phyloP scores from a whole-genome alignment of 2,888 invertebrate species.

The Tholera decimalis region DNA sequence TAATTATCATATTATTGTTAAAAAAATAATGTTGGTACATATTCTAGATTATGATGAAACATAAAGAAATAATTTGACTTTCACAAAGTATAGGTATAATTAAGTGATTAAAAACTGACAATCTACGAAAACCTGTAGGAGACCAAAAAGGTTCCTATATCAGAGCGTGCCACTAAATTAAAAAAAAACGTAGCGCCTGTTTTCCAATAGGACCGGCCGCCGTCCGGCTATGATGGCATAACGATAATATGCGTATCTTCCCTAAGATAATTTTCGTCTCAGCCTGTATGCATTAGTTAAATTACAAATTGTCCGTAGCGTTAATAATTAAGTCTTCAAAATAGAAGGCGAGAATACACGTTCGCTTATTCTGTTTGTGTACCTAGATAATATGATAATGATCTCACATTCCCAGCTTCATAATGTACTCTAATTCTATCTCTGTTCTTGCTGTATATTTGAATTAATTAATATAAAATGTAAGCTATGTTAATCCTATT shows the following conservation, averaged over 20 bases:
- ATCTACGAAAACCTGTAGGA: too few relatives aligned
- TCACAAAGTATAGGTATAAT: too few relatives aligned
- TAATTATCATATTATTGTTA: too few relatives aligned
- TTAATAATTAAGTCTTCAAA: constrained; percentile 22
- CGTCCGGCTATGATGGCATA: too few relatives aligned
- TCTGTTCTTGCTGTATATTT: constrained; percentile 12
- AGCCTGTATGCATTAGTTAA: not conserved
- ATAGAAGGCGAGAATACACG: not conserved
- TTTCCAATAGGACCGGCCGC: not conserved
- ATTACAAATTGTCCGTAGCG: not conserved
- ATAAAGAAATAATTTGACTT: too few relatives aligned
- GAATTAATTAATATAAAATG: constrained; percentile 10
- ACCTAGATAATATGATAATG: constrained; percentile 12
- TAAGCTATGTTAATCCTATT: not conserved
- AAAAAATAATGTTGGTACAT: too few relatives aligned
- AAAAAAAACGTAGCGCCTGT: not conserved
- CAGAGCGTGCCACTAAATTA: too few relatives aligned
- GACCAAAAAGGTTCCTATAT: too few relatives aligned
- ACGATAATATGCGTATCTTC: too few relatives aligned
- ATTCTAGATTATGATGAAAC: too few relatives aligned
- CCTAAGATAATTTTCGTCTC: not conserved
- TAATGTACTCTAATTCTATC: not conserved
- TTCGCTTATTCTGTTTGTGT: constrained; percentile 7
- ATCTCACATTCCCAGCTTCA: constrained; percentile 11
- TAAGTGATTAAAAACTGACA: too few relatives aligned